phyloP scores from a whole-genome alignment of 2,113 vertebrate species.

The Heterotis niloticus region DNA sequence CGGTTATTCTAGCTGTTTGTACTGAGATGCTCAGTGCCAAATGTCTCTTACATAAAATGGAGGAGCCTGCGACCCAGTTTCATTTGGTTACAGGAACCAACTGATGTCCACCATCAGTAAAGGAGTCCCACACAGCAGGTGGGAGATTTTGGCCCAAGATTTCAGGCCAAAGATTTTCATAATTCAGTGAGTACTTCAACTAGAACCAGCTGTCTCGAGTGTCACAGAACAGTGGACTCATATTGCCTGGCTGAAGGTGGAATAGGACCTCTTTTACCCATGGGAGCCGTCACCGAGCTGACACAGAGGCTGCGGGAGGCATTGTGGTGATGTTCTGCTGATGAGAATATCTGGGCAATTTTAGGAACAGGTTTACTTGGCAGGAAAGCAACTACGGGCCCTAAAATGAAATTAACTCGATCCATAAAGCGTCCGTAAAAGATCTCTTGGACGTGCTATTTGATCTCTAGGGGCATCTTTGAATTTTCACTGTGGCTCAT shows the following conservation, averaged over 20 bases:
- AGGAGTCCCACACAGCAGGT: slow-evolving; percentile 4
- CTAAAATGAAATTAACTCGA: too few species aligned
- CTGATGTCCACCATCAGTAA: not conserved
- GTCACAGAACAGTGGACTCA: not conserved
- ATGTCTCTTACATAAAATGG: slow-evolving; percentile 8
- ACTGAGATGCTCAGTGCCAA: too few species aligned
- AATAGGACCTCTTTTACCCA: not conserved
- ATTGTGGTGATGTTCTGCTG: not conserved
- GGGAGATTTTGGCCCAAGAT: not conserved
- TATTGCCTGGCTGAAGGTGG: slow-evolving; percentile 2
- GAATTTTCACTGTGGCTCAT: too few species aligned
- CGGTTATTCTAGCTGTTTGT: too few species aligned
- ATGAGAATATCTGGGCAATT: not conserved
- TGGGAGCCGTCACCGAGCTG: not conserved
- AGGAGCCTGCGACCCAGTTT: not conserved
- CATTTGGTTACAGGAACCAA: not conserved
- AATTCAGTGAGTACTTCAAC: not conserved
- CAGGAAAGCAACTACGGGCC: too few species aligned
- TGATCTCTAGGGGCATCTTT: too few species aligned
- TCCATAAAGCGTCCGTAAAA: too few species aligned
- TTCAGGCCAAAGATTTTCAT: not conserved
- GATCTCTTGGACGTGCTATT: too few species aligned
- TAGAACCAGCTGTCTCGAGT: slow-evolving; percentile 7
- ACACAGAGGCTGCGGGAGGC: not conserved
- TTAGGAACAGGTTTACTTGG: not conserved